Percentiles rank a stretch among this genome's conserved stretches.
Evolutionary conservation across 2,888 invertebrate genomes (phyloP).

Genomic region (Philereme vetulata): DNA sequence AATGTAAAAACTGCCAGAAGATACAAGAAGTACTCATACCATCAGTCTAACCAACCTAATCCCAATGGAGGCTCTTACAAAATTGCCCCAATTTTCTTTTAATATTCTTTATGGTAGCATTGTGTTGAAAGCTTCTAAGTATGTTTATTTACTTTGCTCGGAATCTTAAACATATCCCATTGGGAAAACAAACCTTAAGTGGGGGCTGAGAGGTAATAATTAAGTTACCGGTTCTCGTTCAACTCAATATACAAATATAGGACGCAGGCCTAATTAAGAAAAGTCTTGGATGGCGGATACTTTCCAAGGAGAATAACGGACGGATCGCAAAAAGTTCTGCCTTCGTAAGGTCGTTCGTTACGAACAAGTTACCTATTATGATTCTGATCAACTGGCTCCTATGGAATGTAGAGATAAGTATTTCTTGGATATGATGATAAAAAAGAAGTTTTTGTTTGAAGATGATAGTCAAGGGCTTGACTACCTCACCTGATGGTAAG

Average conservation of each 20-base stretch:
- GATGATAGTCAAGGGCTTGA: too few species aligned
- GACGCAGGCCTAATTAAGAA: conserved; percentile 21
- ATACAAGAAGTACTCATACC: not conserved
- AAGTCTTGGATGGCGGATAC: conserved; percentile 15
- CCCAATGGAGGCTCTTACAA: conserved; percentile 13
- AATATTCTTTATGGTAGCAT: conserved; percentile 18
- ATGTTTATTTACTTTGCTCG: conserved; percentile 27
- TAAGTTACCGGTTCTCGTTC: conserved; percentile 33
- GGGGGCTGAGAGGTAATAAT: conserved; percentile 28
- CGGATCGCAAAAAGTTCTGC: conserved; percentile 27
- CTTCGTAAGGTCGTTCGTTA: conserved; percentile 8
- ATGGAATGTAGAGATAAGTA: conserved; percentile 7
- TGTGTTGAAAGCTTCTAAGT: conserved; percentile 28
- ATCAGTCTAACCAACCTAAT: conserved; percentile 6
- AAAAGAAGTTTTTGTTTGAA: too few species aligned
- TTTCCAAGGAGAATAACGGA: conserved; percentile 27
- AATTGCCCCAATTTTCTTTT: conserved; percentile 19
- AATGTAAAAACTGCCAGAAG: too few species aligned
- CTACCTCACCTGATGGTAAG: too few species aligned
- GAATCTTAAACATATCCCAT: conserved; percentile 28
- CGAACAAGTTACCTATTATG: conserved; percentile 13
- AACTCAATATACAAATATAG: conserved; percentile 28
- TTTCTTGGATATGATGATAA: conserved; percentile 1
- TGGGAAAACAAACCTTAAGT: conserved; percentile 27
- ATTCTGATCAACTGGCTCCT: conserved; percentile 18